These are phyloP conservation scores for Yponomeuta plumbellus DNA, from an alignment of 2,888 invertebrate species.

Conservation along the genomic window DNA sequence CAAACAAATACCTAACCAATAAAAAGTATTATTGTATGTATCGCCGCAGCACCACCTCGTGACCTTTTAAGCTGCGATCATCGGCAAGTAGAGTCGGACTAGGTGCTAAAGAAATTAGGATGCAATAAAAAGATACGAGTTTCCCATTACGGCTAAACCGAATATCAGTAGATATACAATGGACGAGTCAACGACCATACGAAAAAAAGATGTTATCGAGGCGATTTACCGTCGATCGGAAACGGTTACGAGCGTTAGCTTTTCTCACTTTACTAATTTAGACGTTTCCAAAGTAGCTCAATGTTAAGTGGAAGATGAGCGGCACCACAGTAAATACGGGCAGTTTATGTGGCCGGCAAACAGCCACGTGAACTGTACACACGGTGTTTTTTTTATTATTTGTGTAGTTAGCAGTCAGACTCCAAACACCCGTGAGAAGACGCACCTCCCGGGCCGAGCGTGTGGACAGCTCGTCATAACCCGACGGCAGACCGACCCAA, in stretches of 20 bases:
- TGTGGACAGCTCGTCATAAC: conserved; percentile 18
- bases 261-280: conserved; percentile 75
- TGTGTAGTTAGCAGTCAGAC: conserved; percentile 61
- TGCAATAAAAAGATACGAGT: conserved; percentile 51
- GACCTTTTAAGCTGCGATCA: conserved; percentile 46
- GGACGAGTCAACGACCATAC: conserved; percentile 48
- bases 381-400: conserved; percentile 69
- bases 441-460: conserved; percentile 36
- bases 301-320: conserved; percentile 69
- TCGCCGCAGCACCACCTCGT: conserved; percentile 31
- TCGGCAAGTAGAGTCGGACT: conserved; percentile 49
- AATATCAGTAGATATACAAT: conserved; percentile 54
- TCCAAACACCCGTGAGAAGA: conserved; percentile 73
- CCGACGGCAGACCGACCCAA: conserved; percentile 21
- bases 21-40: not conserved
- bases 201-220: conserved; percentile 63
- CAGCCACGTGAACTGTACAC: conserved; percentile 73
- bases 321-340: conserved; percentile 66
- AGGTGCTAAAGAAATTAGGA: conserved; percentile 52
- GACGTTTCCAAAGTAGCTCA: conserved; percentile 71
- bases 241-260: conserved; percentile 67
- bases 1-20: not conserved
- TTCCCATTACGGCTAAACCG: conserved; percentile 53
- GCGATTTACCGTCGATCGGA: conserved; percentile 65
- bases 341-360: conserved; percentile 69